Evolutionary conservation across 2,113 vertebrate species (phyloP), one percentile per base, ranked within the genome.

Genomic region (Neolamprologus kungweensis): DNA sequence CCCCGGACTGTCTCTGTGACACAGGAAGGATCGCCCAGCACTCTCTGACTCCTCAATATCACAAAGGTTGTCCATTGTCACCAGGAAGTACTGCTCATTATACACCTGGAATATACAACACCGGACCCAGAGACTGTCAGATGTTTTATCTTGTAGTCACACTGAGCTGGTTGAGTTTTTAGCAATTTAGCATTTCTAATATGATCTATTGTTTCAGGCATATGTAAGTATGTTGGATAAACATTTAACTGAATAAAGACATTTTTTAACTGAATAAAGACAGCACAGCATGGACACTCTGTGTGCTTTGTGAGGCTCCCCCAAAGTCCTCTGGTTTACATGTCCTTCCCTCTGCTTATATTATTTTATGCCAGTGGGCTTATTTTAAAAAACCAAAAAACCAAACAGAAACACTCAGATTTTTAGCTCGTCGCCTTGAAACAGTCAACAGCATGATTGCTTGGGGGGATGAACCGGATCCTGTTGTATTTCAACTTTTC

Each of bases 1-100:
- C 47, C 96, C 96, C 0, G 94, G 92, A 88, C 96, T 96, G 92
- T 96, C 94, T 80, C 86, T 92, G 93, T 96, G 96, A 89, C 96
- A 96, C 53, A 37, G 97, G 94, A 96, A 98, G 94, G 93, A 97
- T 50, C 94, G 89, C 3, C 93, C 86, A 11, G 96, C 96, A n/a
- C 96, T 78, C 88, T 95, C 94, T 71, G 89, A 93, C 92, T 86
- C 53, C 71, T 47, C 90, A 83, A 93, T 93, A n/a, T 97, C 97
- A 33, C 98, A 95, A 81, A 99, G 89, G 81, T 99, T 97, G 19
- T 99, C 99, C 68, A 99, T 97, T 81, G 96, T 97, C 85, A 99
- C 96, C 94, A 98, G 88, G 96, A 99, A 99, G 89, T 97, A 98
- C 63, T 97, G 97, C 63, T 98, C 97, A 87, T 95, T 96, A 91